phyloP scores from a whole-genome alignment of 2,113 vertebrate species.

The Ornithorhynchus anatinus region DNA sequence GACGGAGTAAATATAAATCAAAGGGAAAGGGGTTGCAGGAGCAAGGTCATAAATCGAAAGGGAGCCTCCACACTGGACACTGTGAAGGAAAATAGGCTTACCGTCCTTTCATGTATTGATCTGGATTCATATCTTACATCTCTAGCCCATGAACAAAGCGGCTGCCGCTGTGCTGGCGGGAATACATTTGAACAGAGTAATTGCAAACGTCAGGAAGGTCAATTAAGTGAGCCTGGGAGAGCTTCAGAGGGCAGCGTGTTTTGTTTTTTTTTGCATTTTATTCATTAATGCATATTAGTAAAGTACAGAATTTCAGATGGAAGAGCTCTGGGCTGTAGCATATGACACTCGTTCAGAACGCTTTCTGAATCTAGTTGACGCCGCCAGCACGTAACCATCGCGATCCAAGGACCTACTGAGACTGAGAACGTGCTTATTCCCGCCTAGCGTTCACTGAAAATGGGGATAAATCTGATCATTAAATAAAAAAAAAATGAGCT shows the following conservation, averaged over 20 bases:
- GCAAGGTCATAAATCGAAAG: neutral
- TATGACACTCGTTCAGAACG: too few species aligned
- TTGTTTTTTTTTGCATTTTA: neutral
- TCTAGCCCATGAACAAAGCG: neutral
- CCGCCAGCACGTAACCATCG: too few species aligned
- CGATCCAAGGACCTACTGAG: too few species aligned
- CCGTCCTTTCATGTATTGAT: neutral
- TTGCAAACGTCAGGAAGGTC: neutral
- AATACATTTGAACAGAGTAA: neutral
- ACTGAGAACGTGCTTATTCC: too few species aligned
- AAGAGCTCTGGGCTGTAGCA: rapidly evolving
- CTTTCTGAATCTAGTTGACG: too few species aligned
- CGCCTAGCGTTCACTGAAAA: too few species aligned
- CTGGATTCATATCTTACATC: neutral
- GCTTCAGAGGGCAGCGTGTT: rapidly evolving
- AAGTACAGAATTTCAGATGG: neutral
- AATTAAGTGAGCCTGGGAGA: rapidly evolving
- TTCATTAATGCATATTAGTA: neutral
- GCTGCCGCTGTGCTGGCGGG: neutral
- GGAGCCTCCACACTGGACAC: neutral
- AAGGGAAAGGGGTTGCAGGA: neutral
- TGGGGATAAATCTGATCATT: too few species aligned
- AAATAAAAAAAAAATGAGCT: too few species aligned
- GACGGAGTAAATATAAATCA: neutral
- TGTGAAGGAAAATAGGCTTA: neutral